Evolutionary conservation across 2,888 invertebrate species (phyloP).

Genomic region (Campoplex capitator): DNA sequence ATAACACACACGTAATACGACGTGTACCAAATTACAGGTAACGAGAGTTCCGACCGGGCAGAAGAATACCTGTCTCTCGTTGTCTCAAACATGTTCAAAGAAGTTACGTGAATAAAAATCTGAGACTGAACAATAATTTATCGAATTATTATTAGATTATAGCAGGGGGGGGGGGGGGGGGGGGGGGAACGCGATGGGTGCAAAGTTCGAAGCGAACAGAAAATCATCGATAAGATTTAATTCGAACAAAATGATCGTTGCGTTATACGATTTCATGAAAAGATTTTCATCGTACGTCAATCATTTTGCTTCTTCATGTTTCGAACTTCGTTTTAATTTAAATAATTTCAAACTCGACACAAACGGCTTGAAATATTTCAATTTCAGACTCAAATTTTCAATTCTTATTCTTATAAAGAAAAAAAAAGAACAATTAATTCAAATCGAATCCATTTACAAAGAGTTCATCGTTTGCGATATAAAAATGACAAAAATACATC

Average conservation of each 20-base stretch:
- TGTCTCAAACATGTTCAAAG: not conserved
- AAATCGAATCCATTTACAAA: not conserved
- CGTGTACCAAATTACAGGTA: not conserved
- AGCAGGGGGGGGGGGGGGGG: too few species aligned
- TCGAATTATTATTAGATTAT: not conserved
- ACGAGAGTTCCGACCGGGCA: not conserved
- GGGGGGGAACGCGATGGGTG: not conserved
- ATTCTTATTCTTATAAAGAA: too few species aligned
- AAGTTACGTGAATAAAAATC: not conserved
- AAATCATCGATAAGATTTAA: not conserved
- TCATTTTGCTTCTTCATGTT: too few species aligned
- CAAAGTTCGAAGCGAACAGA: constrained; percentile 17
- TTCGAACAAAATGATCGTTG: not conserved
- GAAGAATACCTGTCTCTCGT: not conserved
- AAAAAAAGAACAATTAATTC: not conserved
- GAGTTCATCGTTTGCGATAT: too few species aligned
- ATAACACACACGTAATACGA: not conserved
- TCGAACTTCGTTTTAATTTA: too few species aligned
- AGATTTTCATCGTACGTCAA: too few species aligned
- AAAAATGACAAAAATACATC: too few species aligned
- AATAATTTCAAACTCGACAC: too few species aligned
- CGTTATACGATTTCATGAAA: not conserved
- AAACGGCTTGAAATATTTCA: not conserved
- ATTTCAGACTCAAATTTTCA: not conserved
- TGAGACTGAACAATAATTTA: not conserved